phyloP scores from a whole-genome alignment of 2,113 vertebrate species.

The Chlamydotis undulata region DNA sequence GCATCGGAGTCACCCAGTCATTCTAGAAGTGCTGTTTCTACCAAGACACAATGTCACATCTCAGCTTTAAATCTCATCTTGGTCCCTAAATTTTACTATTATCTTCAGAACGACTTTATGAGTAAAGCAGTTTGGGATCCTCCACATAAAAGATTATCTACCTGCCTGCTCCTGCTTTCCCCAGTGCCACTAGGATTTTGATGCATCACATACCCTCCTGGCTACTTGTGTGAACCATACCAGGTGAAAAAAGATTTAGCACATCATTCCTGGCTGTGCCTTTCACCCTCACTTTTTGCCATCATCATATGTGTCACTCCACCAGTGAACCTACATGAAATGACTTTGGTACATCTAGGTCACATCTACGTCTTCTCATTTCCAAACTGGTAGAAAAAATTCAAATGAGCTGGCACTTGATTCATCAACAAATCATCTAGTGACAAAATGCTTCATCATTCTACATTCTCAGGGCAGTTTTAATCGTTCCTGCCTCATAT shows the following conservation, averaged over 20 bases:
- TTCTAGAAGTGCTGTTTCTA: background rate
- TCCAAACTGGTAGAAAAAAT: background rate
- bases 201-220: background rate
- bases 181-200: background rate
- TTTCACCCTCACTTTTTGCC: background rate
- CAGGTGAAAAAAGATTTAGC: background rate
- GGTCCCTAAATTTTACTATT: background rate
- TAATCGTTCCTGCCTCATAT: background rate
- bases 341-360: background rate
- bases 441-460: background rate
- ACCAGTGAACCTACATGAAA: background rate
- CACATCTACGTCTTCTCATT: background rate
- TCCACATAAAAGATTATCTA: background rate
- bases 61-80: background rate
- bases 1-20: background rate
- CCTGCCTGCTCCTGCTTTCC: background rate
- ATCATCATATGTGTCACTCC: background rate
- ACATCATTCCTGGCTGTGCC: background rate
- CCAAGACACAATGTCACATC: background rate
- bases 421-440: background rate
- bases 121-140: background rate
- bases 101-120: background rate
- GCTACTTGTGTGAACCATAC: background rate
- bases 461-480: background rate
- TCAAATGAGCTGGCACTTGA: background rate